Evolutionary conservation across 92 coral and sea anemone species (phyloP).

Genomic region (Epizoanthus scotinus): DNA sequence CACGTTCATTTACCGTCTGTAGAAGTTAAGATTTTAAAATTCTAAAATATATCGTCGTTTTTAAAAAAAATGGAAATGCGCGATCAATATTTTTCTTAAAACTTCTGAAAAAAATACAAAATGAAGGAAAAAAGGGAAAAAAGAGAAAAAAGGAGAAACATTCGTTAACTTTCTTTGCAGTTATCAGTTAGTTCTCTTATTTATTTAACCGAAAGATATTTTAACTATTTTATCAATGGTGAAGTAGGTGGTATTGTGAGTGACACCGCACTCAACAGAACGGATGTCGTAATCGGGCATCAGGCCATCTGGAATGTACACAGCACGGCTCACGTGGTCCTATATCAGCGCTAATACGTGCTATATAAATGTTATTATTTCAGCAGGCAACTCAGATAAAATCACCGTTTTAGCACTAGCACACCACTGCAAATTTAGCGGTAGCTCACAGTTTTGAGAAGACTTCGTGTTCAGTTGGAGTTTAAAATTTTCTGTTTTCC

Average conservation of each 20-base stretch:
- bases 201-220: background rate
- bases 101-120: no score
- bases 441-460: no score
- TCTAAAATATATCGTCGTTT: no score
- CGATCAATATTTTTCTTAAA: background rate
- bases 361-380: slow-evolving; percentile 22
- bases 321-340: background rate
- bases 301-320: slow-evolving; percentile 28
- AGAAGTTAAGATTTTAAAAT: no score
- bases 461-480: background rate
- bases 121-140: no score
- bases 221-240: slow-evolving; percentile 7
- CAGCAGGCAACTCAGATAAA: slow-evolving; percentile 11
- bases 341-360: slow-evolving; percentile 4
- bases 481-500: background rate
- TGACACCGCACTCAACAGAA: slow-evolving; percentile 20
- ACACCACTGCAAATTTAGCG: slow-evolving; percentile 3
- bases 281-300: slow-evolving; percentile 2
- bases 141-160: no score
- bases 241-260: slow-evolving; percentile 15
- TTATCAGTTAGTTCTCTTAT: no score
- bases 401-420: slow-evolving; percentile 11
- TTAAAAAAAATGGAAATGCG: no score
- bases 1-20: no score
- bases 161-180: no score